Percentiles rank a stretch among this genome's conserved stretches.
phyloP scores from a whole-genome alignment of 2,113 vertebrate genomes.

The Anolis sagrei region DNA sequence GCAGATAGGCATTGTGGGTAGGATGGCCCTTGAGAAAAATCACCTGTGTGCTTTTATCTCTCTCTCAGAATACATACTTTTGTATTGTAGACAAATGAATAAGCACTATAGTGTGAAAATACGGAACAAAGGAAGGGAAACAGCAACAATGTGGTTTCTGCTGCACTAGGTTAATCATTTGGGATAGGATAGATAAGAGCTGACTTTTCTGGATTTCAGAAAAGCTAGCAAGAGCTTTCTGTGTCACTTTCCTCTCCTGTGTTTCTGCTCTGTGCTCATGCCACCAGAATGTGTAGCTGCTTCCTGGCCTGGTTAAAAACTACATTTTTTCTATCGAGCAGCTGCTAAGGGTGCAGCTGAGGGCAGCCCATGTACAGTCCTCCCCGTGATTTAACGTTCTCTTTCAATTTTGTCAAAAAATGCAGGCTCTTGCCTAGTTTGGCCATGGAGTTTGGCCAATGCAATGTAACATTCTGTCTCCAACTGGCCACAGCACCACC shows the following conservation, averaged over 20 bases:
- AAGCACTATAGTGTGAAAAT: too few species aligned
- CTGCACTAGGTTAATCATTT: neutral
- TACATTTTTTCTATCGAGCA: neutral
- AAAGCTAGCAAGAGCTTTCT: neutral
- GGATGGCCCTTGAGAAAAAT: neutral
- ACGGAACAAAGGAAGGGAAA: neutral
- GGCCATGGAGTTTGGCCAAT: conserved; percentile 3
- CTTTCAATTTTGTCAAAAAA: neutral
- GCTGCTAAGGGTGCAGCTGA: neutral
- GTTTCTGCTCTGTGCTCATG: neutral
- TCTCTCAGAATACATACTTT: neutral
- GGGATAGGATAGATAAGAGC: neutral
- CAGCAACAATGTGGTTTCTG: neutral
- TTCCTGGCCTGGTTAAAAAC: neutral
- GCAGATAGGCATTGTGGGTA: neutral
- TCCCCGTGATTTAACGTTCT: conserved; percentile 3
- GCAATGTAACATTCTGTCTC: neutral
- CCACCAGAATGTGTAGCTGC: neutral
- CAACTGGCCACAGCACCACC: neutral
- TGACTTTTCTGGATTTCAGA: neutral
- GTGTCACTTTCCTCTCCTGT: neutral
- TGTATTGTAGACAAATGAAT: neutral
- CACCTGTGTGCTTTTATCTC: neutral
- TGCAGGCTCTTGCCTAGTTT: conserved; percentile 1
- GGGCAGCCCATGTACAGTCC: neutral